A percentile compares a stretch with the other conserved stretches of the same genome.
These are phyloP conservation scores for Pampus argenteus DNA, from an alignment of 2,797 vertebrate species.

Conservation along the genomic window DNA sequence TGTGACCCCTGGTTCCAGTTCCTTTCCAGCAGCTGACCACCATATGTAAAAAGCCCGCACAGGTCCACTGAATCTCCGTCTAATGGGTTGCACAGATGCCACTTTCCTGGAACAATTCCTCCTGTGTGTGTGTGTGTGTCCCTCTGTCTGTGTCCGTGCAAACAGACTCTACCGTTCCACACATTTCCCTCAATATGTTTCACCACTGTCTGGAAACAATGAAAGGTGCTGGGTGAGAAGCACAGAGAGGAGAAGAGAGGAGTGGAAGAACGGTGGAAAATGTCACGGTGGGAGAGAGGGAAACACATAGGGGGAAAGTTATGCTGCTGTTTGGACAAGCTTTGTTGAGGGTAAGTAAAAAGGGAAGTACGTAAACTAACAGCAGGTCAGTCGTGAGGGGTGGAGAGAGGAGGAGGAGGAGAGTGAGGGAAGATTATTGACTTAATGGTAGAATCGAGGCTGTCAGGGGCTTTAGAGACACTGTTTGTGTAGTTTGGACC, in stretches of 20 bases:
- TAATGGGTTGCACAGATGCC: conserved; percentile 82
- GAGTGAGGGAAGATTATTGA: conserved; percentile 71
- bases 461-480: conserved; percentile 75
- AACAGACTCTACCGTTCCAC: conserved; percentile 64
- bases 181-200: conserved; percentile 70
- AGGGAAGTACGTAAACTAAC: conserved; percentile 71
- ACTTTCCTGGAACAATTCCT: conserved; percentile 78
- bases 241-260: conserved; percentile 18
- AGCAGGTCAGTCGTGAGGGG: conserved; percentile 57
- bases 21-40: conserved; percentile 74
- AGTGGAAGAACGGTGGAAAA: conserved; percentile 65
- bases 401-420: conserved; percentile 41
- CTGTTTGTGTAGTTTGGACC: conserved; percentile 78
- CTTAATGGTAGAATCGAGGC: conserved; percentile 71
- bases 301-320: conserved; percentile 66
- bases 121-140: conserved; percentile 47
- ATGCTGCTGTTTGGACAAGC: conserved; percentile 72
- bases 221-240: conserved; percentile 65
- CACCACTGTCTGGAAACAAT: conserved; percentile 78
- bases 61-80: conserved; percentile 66
- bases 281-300: conserved; percentile 57
- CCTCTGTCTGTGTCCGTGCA: conserved; percentile 47
- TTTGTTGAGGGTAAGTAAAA: conserved; percentile 74
- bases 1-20: conserved; percentile 70
- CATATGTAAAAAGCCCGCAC: conserved; percentile 73